Conservation (phyloP, 2,797 vertebrate genomes). For the Onychomys torridus region DNA sequence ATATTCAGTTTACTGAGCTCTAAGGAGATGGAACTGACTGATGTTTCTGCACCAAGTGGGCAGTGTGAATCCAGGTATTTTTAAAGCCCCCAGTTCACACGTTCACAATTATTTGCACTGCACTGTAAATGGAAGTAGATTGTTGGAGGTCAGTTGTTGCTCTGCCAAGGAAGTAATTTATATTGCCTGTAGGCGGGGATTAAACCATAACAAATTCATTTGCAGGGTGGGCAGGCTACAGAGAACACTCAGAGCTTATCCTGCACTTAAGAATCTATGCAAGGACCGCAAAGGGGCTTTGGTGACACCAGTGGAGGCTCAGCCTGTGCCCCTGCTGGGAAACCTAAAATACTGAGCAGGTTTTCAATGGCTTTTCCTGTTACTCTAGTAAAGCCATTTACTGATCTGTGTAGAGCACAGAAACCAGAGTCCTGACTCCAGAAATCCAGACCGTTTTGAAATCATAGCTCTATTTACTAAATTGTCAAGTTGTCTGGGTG, state of each 20-base stretch:
- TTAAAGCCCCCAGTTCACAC: background rate
- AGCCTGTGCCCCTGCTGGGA: background rate
- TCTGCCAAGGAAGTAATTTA: constrained; percentile 45
- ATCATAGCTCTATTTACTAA: constrained; percentile 46
- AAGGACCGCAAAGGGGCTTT: background rate
- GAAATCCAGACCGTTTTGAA: constrained; percentile 1
- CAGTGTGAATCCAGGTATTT: constrained; percentile 12
- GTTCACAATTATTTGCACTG: background rate
- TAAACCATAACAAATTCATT: background rate
- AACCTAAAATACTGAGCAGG: background rate
- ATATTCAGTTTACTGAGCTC: constrained; percentile 35
- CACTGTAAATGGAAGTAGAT: background rate
- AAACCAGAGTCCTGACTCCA: background rate
- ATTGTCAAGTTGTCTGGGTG: background rate
- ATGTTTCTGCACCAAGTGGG: background rate
- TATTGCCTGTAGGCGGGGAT: background rate
- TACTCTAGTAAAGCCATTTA: constrained; percentile 18
- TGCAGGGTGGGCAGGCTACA: background rate
- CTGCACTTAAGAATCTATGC: background rate
- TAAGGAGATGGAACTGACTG: background rate
- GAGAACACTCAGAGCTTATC: background rate
- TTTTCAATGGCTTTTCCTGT: background rate
- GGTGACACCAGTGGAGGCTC: background rate
- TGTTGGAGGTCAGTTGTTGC: background rate
- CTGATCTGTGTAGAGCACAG: background rate